Base-by-base conservation (phyloP, 2,113 vertebrate genomes). In the Tyrannus savana region DNA sequence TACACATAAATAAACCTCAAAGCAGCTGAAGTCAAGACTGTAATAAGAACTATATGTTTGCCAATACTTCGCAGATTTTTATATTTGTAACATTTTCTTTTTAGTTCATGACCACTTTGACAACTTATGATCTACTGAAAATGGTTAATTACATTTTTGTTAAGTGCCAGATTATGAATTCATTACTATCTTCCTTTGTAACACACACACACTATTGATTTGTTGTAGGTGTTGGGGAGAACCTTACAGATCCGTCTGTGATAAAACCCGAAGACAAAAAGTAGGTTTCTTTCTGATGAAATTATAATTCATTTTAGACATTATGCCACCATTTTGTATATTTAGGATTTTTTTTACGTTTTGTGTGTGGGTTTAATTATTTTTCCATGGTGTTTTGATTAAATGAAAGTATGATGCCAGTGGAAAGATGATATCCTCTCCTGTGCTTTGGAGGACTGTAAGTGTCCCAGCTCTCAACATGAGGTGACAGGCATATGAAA, bases 171-270 rank as follows among this genome's bases (percentile, higher is more conserved):
- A 71, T 69, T 79, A 93, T 95, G 50, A 89, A 86, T 93, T 96
- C 7, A 14, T 74, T 5, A 49, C 72, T 81, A n/a, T 9, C 16
- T 66, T 67, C 17, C 33, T 90, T 96, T 94, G n/a, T 97, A 95
- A 96, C 41, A 76, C 28, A 73, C 64, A 81, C 77, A 19, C 4
- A 15, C 9, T 95, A 21, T 96, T 95, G 93, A 66, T 96, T 96
- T 97, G 47, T 95, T 95, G 60, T 96, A 99, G 99, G 99, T 96
- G 99, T 99, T 84, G 99, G 98, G 76, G 98, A 98, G 94, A 98
- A 98, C 78, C 98, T 99, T 96, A 99, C 99, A 35, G 99, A 99
- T 93, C 99, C 99, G 62, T 99, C 99, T 86, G 99, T 99, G 95
- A 98, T 99, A 97, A 99, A 98, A 98, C 98, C 98, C 44, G 98